Conservation (phyloP, 2,113 vertebrate genomes). For the Zosterops borbonicus region DNA sequence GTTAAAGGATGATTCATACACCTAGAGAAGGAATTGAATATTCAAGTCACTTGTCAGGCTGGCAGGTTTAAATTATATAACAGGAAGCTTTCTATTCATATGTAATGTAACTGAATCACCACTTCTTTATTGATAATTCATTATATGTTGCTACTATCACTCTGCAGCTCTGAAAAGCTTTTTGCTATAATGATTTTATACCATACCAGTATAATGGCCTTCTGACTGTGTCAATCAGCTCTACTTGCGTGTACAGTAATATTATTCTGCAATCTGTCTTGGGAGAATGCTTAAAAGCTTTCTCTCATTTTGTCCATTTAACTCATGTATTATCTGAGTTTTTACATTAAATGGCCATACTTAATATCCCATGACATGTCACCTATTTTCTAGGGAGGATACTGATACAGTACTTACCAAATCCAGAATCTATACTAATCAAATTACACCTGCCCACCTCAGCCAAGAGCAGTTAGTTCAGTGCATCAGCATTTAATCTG, state of each 20-base stretch:
- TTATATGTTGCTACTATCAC: conserved; percentile 70
- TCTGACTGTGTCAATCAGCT: conserved; percentile 70
- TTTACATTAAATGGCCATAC: conserved; percentile 85
- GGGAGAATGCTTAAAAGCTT: conserved; percentile 84
- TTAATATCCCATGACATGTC: conserved; percentile 82
- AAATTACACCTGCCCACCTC: conserved; percentile 65
- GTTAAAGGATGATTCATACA: conserved; percentile 49
- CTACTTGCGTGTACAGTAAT: conserved; percentile 72
- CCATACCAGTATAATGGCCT: conserved; percentile 76
- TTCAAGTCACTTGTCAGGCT: conserved; percentile 67
- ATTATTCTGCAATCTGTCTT: conserved; percentile 79
- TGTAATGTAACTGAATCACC: conserved; percentile 73
- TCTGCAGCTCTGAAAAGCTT: conserved; percentile 72
- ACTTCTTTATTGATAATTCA: conserved; percentile 81
- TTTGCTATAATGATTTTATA: conserved; percentile 78
- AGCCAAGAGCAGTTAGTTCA: conserved; percentile 67
- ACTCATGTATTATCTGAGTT: conserved; percentile 84
- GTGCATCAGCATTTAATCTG: conserved; percentile 82
- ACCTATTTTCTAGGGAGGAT: conserved; percentile 80
- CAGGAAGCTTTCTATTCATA: conserved; percentile 77
- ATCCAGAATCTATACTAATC: conserved; percentile 81
- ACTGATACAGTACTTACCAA: conserved; percentile 74
- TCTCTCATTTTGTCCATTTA: conserved; percentile 83
- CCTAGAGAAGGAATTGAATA: conserved; percentile 60
- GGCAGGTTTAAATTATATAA: conserved; percentile 72